phyloP scores from a whole-genome alignment of 2,113 vertebrate genomes.

The Charina bottae region DNA sequence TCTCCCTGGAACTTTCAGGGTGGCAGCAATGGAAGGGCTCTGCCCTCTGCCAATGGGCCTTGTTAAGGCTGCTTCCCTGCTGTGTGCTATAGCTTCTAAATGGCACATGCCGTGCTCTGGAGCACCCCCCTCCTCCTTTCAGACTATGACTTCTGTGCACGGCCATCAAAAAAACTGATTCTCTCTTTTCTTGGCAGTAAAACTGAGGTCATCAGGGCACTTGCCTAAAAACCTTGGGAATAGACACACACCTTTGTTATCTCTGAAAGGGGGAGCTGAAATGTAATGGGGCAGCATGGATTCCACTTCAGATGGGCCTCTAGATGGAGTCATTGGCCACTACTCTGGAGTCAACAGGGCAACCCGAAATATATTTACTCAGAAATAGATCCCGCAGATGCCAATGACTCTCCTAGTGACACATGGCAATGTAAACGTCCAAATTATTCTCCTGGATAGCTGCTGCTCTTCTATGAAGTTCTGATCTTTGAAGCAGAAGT shows the following conservation, averaged over 20 bases:
- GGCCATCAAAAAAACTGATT: conserved; percentile 16
- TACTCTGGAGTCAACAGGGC: neutral
- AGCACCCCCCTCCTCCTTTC: too few relatives aligned
- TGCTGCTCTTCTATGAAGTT: too few relatives aligned
- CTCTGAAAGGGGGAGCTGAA: neutral
- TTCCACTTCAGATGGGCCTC: neutral
- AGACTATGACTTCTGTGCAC: neutral
- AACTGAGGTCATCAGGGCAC: neutral
- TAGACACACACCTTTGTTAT: neutral
- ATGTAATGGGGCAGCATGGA: neutral
- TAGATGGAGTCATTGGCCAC: neutral
- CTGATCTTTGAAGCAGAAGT: too few relatives aligned
- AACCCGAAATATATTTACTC: too few relatives aligned
- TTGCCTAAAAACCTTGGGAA: neutral
- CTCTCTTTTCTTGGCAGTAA: neutral
- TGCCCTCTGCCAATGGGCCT: neutral
- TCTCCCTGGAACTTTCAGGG: neutral
- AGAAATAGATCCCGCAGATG: too few relatives aligned
- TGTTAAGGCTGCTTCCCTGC: neutral
- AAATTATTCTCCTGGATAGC: too few relatives aligned
- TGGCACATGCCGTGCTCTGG: neutral
- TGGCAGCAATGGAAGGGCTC: rapidly evolving
- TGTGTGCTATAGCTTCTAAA: neutral
- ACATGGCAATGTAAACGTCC: too few relatives aligned
- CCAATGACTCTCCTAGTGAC: too few relatives aligned